These are phyloP conservation scores for Ornithoptera alexandrae DNA, from an alignment of 2,888 invertebrate genomes.

Conservation along the genomic window DNA sequence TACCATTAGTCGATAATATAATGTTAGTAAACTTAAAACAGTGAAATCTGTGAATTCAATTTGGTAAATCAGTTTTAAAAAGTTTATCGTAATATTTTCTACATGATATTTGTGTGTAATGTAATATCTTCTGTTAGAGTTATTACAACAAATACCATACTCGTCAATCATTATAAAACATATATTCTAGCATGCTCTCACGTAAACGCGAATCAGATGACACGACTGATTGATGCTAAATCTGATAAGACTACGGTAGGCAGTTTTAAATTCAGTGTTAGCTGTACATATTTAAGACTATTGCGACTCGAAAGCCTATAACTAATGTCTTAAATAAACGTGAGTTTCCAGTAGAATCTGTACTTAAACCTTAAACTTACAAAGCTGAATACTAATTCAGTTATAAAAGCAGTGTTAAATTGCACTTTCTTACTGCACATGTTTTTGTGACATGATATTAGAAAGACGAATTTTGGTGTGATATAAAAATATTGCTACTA, in stretches of 20 bases:
- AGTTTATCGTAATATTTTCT: too few relatives aligned
- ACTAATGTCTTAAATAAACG: not conserved
- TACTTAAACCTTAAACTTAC: not conserved
- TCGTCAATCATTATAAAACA: not conserved
- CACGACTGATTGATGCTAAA: slow-evolving; percentile 14
- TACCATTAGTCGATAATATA: too few relatives aligned
- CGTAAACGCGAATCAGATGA: slow-evolving; percentile 13
- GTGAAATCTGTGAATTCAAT: not conserved
- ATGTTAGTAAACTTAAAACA: not conserved
- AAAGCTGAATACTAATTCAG: too few relatives aligned
- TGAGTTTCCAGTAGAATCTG: not conserved
- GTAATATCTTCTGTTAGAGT: not conserved
- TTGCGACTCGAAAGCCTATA: too few relatives aligned
- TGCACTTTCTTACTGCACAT: too few relatives aligned
- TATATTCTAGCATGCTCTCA: slow-evolving; percentile 9
- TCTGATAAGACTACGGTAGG: slow-evolving; percentile 5
- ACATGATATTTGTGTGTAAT: too few relatives aligned
- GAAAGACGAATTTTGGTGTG: too few relatives aligned
- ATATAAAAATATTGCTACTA: too few relatives aligned
- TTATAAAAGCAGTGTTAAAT: too few relatives aligned
- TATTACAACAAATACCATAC: not conserved
- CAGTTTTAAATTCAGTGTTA: not conserved
- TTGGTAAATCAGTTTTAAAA: too few relatives aligned
- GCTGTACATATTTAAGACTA: not conserved
- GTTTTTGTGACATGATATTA: too few relatives aligned